Conservation (phyloP, 2,888 invertebrate genomes). For the Acrobasis consociella region DNA sequence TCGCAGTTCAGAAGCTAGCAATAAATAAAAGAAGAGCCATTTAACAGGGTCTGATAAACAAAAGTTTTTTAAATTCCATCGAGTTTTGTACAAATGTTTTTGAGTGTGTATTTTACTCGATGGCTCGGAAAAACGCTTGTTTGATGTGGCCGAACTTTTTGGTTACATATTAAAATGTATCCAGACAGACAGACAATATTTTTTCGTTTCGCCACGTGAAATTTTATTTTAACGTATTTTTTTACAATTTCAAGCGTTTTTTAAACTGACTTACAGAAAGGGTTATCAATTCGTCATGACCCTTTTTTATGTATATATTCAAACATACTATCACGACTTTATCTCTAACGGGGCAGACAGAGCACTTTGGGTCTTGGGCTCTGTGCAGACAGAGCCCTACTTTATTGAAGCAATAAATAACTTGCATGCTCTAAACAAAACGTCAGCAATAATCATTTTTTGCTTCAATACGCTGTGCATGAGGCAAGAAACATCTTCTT, state of each 20-base stretch:
- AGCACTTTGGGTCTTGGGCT: neutral
- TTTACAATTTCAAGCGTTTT: neutral
- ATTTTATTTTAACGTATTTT: slow-evolving; percentile 1
- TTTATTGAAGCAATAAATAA: too few relatives aligned
- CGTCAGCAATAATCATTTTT: too few relatives aligned
- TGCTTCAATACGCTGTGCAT: too few relatives aligned
- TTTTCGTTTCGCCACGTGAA: slow-evolving; percentile 3
- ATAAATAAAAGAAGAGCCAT: neutral
- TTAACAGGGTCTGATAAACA: neutral
- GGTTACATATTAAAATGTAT: slow-evolving; percentile 16
- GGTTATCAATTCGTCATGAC: too few relatives aligned
- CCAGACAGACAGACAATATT: slow-evolving; percentile 4
- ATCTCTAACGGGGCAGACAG: neutral
- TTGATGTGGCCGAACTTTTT: slow-evolving; percentile 18
- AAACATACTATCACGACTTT: neutral
- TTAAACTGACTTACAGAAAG: too few relatives aligned
- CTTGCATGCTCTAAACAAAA: too few relatives aligned
- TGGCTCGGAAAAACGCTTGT: slow-evolving; percentile 15
- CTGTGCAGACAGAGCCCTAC: too few relatives aligned
- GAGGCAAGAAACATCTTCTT: too few relatives aligned
- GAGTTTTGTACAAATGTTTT: slow-evolving; percentile 10
- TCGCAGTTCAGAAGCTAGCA: too few relatives aligned
- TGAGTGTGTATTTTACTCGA: slow-evolving; percentile 3
- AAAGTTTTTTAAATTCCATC: slow-evolving; percentile 3
- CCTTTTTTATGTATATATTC: too few relatives aligned